Conservation (phyloP, 2,113 vertebrate species). For the Vidua macroura region DNA sequence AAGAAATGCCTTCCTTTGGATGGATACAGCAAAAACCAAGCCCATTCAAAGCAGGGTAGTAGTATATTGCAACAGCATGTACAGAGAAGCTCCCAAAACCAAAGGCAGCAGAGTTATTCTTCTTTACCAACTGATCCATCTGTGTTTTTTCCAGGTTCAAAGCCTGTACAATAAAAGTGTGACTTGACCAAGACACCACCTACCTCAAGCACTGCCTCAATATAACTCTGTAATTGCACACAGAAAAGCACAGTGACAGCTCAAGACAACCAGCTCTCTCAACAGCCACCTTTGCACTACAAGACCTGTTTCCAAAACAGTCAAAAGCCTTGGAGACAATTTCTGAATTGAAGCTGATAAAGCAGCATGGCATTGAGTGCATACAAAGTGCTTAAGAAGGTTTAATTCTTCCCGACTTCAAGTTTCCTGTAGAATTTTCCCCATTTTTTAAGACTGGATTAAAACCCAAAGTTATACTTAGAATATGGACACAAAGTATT, state of each 20-base stretch:
- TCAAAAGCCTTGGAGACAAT: neutral
- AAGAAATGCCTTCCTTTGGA: neutral
- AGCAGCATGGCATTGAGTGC: rapidly evolving
- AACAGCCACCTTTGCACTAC: neutral
- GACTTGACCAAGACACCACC: neutral
- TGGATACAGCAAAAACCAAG: neutral
- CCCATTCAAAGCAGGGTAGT: neutral
- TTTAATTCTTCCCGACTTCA: neutral
- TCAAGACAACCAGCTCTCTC: neutral
- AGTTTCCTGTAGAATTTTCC: neutral
- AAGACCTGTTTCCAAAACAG: neutral
- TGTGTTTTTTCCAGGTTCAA: neutral
- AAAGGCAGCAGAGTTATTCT: neutral
- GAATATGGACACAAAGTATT: neutral
- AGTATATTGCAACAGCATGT: neutral
- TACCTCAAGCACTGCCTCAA: neutral
- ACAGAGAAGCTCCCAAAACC: neutral
- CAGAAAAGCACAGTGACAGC: neutral
- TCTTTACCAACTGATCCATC: neutral
- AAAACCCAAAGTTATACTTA: neutral
- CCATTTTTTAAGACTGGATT: neutral
- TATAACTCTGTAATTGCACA: neutral
- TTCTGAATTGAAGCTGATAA: neutral
- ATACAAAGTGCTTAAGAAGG: neutral
- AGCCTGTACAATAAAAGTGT: neutral